These are phyloP conservation scores for Oxyura jamaicensis DNA, from an alignment of 2,113 vertebrate genomes.

Conservation along the genomic window DNA sequence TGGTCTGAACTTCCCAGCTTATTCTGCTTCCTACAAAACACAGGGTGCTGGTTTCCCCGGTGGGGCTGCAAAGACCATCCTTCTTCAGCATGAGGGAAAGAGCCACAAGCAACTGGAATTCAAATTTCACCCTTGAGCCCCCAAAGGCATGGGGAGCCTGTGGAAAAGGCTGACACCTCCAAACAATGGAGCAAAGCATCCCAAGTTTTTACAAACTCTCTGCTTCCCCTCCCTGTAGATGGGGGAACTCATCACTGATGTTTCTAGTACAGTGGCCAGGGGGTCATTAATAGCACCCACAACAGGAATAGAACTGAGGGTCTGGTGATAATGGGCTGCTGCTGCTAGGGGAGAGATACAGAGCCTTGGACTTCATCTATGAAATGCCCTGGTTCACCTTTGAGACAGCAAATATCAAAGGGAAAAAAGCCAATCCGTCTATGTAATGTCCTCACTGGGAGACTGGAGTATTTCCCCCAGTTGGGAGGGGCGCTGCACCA, in stretches of 20 bases:
- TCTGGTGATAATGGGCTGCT: background rate
- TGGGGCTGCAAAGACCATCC: background rate
- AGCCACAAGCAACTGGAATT: background rate
- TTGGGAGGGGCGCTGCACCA: background rate
- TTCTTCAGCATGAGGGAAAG: accelerated
- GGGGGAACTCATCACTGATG: background rate
- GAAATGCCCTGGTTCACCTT: background rate
- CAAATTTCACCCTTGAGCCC: background rate
- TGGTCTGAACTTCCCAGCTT: background rate
- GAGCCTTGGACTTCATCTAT: background rate
- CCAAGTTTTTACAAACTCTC: background rate
- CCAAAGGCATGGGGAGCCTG: background rate
- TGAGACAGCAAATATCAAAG: background rate
- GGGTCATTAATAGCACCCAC: accelerated
- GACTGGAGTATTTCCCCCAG: background rate
- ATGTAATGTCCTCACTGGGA: accelerated
- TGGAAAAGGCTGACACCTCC: background rate
- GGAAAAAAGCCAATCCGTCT: background rate
- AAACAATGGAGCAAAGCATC: background rate
- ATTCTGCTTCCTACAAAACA: background rate
- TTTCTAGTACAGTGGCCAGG: background rate
- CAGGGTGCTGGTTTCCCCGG: background rate
- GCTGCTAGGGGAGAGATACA: background rate
- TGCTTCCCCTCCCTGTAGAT: background rate
- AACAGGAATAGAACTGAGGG: accelerated